These are phyloP conservation scores for Drosophila lacteicornis DNA, from an alignment of 1,140 invertebrate species.

Conservation along the genomic window DNA sequence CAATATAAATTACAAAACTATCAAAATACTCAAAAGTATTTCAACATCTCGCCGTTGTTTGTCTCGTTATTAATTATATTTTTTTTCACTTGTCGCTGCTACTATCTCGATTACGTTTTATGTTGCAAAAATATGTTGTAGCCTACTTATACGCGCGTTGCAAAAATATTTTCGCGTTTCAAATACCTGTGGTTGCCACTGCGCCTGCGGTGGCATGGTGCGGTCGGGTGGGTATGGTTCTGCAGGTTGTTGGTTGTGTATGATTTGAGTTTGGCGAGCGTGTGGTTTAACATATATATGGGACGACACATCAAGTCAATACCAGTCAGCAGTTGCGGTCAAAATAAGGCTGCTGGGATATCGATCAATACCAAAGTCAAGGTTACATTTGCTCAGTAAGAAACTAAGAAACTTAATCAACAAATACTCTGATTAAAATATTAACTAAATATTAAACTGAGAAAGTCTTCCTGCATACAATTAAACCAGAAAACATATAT, in stretches of 20 bases:
- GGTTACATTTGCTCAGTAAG: not conserved
- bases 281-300: conserved; percentile 14
- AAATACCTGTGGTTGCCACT: conserved; percentile 36
- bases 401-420: too few species aligned
- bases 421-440: rapidly evolving
- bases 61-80: conserved; percentile 7
- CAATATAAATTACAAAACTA: conserved; percentile 52
- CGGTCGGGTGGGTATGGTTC: conserved; percentile 6
- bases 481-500: not conserved
- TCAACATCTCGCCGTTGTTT: conserved; percentile 29
- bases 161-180: conserved; percentile 50
- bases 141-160: conserved; percentile 52
- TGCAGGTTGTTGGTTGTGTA: not conserved
- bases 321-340: conserved; percentile 15
- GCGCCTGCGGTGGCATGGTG: conserved; percentile 16
- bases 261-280: conserved; percentile 5
- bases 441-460: too few species aligned
- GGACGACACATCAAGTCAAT: conserved; percentile 1
- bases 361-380: not conserved
- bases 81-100: not conserved
- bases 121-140: conserved; percentile 48
- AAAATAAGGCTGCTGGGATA: not conserved
- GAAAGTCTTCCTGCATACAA: too few species aligned
- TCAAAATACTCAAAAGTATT: conserved; percentile 54
- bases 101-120: conserved; percentile 5